Evolutionary conservation across 2,888 invertebrate species (phyloP).

Genomic region (Ichneumoninae sp.): DNA sequence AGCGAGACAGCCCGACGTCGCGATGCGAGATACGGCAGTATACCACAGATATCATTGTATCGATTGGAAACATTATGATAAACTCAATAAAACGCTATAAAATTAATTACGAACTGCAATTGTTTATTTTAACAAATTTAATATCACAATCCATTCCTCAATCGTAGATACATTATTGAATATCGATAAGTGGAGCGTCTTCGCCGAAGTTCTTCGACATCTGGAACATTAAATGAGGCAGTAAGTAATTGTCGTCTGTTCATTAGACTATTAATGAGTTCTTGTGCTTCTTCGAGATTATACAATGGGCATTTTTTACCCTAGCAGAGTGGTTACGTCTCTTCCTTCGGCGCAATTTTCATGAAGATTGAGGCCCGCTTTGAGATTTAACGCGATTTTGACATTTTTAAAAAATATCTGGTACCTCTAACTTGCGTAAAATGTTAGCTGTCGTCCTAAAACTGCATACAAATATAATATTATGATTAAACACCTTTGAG

Average conservation of each 20-base stretch:
- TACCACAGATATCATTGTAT: constrained; percentile 83
- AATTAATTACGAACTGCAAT: constrained; percentile 66
- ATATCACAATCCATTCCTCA: not conserved
- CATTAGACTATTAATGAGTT: not conserved
- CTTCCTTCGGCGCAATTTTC: no score
- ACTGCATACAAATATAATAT: no score
- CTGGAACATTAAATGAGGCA: not conserved
- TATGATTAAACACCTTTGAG: no score
- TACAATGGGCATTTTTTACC: no score
- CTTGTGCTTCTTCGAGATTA: not conserved
- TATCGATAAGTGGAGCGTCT: not conserved
- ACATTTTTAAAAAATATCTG: no score
- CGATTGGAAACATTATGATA: constrained; percentile 83
- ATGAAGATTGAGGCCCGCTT: no score
- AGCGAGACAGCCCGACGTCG: constrained; percentile 63
- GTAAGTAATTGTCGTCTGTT: not conserved
- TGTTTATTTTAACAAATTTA: constrained; percentile 48
- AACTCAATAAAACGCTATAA: constrained; percentile 83
- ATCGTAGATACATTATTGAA: not conserved
- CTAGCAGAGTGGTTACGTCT: no score
- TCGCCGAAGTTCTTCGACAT: not conserved
- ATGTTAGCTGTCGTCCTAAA: no score
- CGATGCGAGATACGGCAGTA: constrained; percentile 79
- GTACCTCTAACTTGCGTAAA: no score
- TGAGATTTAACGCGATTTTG: no score